A percentile compares a stretch with the other conserved stretches of the same genome.
Evolutionary conservation across 2,888 invertebrate species (phyloP).

Genomic region (Mesochorus sp.): DNA sequence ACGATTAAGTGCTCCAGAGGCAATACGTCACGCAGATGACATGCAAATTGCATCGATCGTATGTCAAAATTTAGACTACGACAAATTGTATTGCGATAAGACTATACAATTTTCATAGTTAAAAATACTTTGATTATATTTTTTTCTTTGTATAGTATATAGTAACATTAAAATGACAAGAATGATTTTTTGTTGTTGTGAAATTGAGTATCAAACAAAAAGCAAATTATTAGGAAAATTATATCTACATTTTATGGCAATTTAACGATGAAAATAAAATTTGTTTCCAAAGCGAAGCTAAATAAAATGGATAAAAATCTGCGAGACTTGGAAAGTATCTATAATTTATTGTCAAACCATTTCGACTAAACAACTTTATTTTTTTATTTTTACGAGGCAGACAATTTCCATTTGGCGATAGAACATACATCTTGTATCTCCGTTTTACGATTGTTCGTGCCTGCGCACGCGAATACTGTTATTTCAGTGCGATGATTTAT

Average conservation of each 20-base stretch:
- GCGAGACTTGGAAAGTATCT: too few relatives aligned
- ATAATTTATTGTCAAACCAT: not conserved
- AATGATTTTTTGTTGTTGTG: too few relatives aligned
- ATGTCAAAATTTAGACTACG: too few relatives aligned
- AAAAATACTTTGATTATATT: not conserved
- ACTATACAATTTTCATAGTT: not conserved
- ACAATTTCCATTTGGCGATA: constrained; percentile 16
- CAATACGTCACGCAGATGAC: not conserved
- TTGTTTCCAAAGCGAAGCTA: too few relatives aligned
- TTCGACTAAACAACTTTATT: not conserved
- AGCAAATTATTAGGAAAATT: too few relatives aligned
- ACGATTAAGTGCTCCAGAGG: not conserved
- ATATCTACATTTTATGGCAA: too few relatives aligned
- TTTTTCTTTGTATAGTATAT: not conserved
- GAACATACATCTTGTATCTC: not conserved
- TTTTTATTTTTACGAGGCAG: not conserved
- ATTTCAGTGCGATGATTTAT: constrained; percentile 32
- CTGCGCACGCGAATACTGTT: constrained; percentile 7
- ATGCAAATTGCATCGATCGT: not conserved
- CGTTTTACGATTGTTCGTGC: constrained; percentile 14
- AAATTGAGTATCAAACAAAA: too few relatives aligned
- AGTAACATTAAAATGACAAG: too few relatives aligned
- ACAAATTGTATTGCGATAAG: not conserved
- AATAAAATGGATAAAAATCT: too few relatives aligned
- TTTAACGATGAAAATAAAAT: too few relatives aligned